Percentiles rank a stretch among this genome's conserved stretches.
Conservation (phyloP, 2,797 vertebrate genomes). For the Oryzias dopingdopingensis region DNA sequence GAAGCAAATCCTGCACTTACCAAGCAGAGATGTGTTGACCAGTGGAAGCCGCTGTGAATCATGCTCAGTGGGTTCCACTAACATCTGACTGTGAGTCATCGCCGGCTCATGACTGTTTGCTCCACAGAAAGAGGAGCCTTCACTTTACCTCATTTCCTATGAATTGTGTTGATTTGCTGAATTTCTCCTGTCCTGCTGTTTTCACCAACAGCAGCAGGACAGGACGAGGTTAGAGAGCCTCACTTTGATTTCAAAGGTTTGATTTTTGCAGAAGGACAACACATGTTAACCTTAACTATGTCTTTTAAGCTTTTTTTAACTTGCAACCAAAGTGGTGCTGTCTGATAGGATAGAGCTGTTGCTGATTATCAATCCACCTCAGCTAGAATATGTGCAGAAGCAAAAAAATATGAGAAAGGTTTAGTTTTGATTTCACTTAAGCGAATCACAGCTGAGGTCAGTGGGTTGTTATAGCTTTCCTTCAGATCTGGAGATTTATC, state of each 20-base stretch:
- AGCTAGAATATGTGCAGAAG: slow-evolving; percentile 40
- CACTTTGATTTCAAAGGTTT: too few relatives aligned
- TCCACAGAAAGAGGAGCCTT: slow-evolving; percentile 46
- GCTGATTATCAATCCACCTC: slow-evolving; percentile 18
- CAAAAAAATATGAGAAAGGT: slow-evolving; percentile 31
- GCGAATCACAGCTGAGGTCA: slow-evolving; percentile 46
- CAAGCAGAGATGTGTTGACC: slow-evolving; percentile 11
- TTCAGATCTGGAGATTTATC: slow-evolving; percentile 56
- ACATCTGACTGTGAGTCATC: slow-evolving; percentile 65
- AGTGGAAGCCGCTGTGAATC: slow-evolving; percentile 21
- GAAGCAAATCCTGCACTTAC: slow-evolving; percentile 1
- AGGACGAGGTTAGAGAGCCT: too few relatives aligned
- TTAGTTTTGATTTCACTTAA: slow-evolving; percentile 69
- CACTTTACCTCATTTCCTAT: slow-evolving; percentile 37
- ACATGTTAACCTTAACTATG: not conserved
- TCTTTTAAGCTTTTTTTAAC: not conserved
- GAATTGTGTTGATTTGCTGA: slow-evolving; percentile 49
- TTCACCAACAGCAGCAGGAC: too few relatives aligned
- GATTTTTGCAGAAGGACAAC: too few relatives aligned
- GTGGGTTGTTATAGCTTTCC: slow-evolving; percentile 61
- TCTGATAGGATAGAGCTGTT: slow-evolving; percentile 5
- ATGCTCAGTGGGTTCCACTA: slow-evolving; percentile 10
- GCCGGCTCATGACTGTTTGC: slow-evolving; percentile 48
- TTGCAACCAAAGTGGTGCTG: not conserved
- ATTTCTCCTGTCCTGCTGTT: slow-evolving; percentile 31